Conservation (phyloP, 2,888 invertebrate genomes). For the Cryptus armator region DNA sequence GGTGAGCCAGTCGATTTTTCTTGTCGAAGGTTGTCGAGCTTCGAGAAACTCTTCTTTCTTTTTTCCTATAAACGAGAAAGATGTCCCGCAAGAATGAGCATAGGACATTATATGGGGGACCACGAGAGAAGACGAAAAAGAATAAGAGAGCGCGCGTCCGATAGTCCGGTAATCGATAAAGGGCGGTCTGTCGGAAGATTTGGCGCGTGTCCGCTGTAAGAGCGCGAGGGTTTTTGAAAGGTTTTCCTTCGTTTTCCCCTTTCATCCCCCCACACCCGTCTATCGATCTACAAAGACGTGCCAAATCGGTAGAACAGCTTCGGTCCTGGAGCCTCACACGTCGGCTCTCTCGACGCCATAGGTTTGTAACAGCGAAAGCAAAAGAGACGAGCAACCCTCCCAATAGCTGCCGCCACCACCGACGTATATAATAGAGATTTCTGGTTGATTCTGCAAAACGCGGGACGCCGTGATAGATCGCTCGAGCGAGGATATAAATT, state of each 20-base stretch:
- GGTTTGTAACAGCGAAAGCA: slow-evolving; percentile 20
- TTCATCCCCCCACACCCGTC: slow-evolving; percentile 32
- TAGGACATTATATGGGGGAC: background rate
- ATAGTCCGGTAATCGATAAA: slow-evolving; percentile 57
- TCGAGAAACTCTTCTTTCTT: slow-evolving; percentile 23
- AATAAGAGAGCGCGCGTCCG: slow-evolving; percentile 7
- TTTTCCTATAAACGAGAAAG: slow-evolving; percentile 4
- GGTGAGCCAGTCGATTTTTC: slow-evolving; percentile 30
- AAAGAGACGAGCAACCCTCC: slow-evolving; percentile 31
- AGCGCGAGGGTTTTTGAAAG: slow-evolving; percentile 28
- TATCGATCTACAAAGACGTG: slow-evolving; percentile 64
- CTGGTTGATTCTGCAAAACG: slow-evolving; percentile 74
- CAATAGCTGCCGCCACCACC: slow-evolving; percentile 2
- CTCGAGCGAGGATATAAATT: slow-evolving; percentile 78
- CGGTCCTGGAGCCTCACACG: slow-evolving; percentile 1
- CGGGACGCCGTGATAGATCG: slow-evolving; percentile 75
- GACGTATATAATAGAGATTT: slow-evolving; percentile 75
- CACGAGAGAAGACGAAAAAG: slow-evolving; percentile 2
- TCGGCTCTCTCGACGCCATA: slow-evolving; percentile 2
- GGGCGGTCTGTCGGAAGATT: slow-evolving; percentile 53
- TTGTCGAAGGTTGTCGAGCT: slow-evolving; percentile 29
- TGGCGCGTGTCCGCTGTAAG: slow-evolving; percentile 37
- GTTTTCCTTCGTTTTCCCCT: slow-evolving; percentile 9
- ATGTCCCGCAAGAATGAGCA: slow-evolving; percentile 18
- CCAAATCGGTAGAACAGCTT: slow-evolving; percentile 60